Evolutionary conservation across 2,797 vertebrate species (phyloP), one percentile per base, ranked within the genome.

Genomic region (Diceros bicornis): DNA sequence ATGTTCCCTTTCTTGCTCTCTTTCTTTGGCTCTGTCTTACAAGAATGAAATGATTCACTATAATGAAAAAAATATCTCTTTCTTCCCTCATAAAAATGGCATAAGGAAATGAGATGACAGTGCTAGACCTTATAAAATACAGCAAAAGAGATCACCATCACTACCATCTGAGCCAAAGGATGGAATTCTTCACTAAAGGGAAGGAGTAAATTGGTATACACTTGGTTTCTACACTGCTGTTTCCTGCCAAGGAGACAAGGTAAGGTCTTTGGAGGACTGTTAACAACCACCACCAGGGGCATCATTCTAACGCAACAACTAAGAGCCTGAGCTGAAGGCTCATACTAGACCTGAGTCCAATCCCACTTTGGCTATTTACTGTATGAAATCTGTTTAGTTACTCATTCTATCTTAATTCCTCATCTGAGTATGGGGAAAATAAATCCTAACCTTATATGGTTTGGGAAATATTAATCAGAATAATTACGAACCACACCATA

Each of bases 391-490:
- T 3, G 32, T 47, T 55, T 32, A 57, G 32, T 71, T n/a, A 75
- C 32, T 64, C 78, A 71, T 20, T 44, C 37, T 75, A 17, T 52
- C 32, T 69, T 62, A 79, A 69, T 52, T 87, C 29, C 21, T 91
- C 57, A 23, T 75, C 77, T 90, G 37, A 77, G 23, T 79, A 47
- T 32, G 3, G 29, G 59, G 44, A 85, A 34, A 52, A 77, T 52
- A 84, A 83, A 78, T 69, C 12, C 52, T 41, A 90, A 74, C 9
- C 69, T 75, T n/a, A 18, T 0, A n/a, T 23, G 12, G 9, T 61
- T 94, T 44, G 18, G 13, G 79, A 91, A 96, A 93, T 85, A 93
- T 7, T 84, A 86, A 81, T 52, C 20, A 86, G 62, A 88, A 55
- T 81, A 64, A 64, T 61, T 64, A 62, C 59, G 47, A 84, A 16